Evolutionary conservation across 2,888 invertebrate genomes (phyloP), one percentile per base, ranked within the genome.

Genomic region (Catocala sponsa): DNA sequence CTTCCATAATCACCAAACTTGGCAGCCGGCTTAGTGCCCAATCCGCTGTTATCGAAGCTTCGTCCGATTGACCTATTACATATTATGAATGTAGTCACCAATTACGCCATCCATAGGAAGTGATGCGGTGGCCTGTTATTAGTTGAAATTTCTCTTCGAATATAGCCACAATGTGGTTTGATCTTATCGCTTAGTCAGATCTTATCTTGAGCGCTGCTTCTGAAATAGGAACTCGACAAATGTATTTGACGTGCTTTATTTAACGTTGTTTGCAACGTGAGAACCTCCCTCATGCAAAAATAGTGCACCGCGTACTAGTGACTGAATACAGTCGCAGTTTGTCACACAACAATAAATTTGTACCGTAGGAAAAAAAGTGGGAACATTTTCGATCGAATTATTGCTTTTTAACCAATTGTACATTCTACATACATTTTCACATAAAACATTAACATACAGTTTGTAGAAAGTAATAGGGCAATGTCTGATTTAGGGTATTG

Each of bases 321-420:
- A 12, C 44, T 70, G 59, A 47, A 60, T 70, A 54, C 52, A 70
- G 64, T 55, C 57, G 61, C 66, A 70, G 61, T 60, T 60, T 68
- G 59, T 65, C 65, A 63, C 64, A 62, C 50, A 72, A 62, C 66
- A 62, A 67, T 63, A 55, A 61, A 63, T 63, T 61, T 61, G 61
- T 61, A 65, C 53, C 51, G 54, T 55, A 52, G 50, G 61, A 51
- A 63, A 55, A 12, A 63, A 56, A 9, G 44, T 44, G 50, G 50
- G 50, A 38, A 55, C 42, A 49, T 42, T 47, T 50, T 47, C 13
- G 50, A 54, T 50, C 47, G 44, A n/a, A 38, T 38, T 38, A 7
- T 38, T 9, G 9, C 35, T 38, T 38, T 38, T 38, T 38, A 6
- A 38, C 6, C 35, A 35, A 35, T 35, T 15, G 15, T 15, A 15